Base-by-base conservation (phyloP, 2,113 vertebrate species). In the Caranx melampygus region DNA sequence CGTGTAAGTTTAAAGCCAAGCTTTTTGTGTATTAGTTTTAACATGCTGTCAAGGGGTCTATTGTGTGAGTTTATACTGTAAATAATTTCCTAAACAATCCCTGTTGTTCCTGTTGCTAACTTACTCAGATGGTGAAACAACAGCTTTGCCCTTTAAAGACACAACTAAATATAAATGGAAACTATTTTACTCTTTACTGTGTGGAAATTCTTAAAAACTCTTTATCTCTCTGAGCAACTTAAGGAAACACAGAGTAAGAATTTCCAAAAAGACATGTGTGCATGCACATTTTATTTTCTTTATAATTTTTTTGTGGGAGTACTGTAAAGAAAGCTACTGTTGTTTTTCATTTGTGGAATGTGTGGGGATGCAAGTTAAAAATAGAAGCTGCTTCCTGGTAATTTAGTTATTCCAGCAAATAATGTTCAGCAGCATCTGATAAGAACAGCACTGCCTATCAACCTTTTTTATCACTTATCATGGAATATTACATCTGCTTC, bases 331-430 rank as follows among this genome's bases (percentile, higher is more conserved):
- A 54, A 64, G 26, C 33, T 13, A 5, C 34, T 67, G 4, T 35
- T 61, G 8, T 58, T 77, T 21, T 20, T 26, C 26, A 61, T 66
- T 61, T 58, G 44, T 66, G 35, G 47, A 70, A 68, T 76, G 52
- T 61, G 21, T 66, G 9, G n/a, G 31, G 37, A 64, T 49, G 42
- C 8, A 5, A 4, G 5, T 14, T 52, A 34, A 72, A 54, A 62
- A 37, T 34, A 8, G n/a, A 51, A 18, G 45, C 5, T 0, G 52
- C 8, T 31, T 0, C 58, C 37, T 31, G 20, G 10, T 81, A 1
- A 40, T 75, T 59, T 31, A 35, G 34, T 83, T 80, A 72, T 80
- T 80, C 33, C 26, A 49, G 52, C 6, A 15, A 33, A 15, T 18
- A 66, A 55, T 63, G 35, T 79, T 63, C 52, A 35, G 31, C 57